Evolutionary conservation across 1,140 invertebrate genomes (phyloP).

Genomic region (Bombus confusus): DNA sequence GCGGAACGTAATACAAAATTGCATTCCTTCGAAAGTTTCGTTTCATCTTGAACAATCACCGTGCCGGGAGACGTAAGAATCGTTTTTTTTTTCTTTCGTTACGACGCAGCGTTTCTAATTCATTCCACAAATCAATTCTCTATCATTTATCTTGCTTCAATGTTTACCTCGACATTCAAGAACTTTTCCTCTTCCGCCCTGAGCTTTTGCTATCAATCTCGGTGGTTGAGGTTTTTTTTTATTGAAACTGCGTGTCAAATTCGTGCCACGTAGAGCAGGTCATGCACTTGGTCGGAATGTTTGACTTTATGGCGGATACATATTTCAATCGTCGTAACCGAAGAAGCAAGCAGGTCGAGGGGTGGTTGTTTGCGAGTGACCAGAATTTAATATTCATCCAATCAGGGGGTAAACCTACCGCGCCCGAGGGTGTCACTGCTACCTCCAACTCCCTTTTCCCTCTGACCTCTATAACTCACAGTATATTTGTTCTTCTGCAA

Average conservation of each 20-base stretch:
- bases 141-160: constrained; percentile 12
- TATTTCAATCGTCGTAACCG: constrained; percentile 77
- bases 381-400: constrained; percentile 80
- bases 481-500: constrained; percentile 70
- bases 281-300: constrained; percentile 73
- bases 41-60: constrained; percentile 67
- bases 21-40: constrained; percentile 68
- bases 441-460: constrained; percentile 39
- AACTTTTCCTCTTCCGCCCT: background rate
- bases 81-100: constrained; percentile 34
- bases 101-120: constrained; percentile 48
- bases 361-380: constrained; percentile 76
- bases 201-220: background rate
- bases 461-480: constrained; percentile 48
- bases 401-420: constrained; percentile 68
- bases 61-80: constrained; percentile 15
- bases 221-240: background rate
- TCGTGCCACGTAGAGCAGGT: constrained; percentile 70
- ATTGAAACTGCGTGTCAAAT: constrained; percentile 69
- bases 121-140: constrained; percentile 34
- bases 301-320: constrained; percentile 77
- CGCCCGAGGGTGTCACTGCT: constrained; percentile 64
- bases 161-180: background rate
- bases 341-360: constrained; percentile 55
- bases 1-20: constrained; percentile 60